Percentiles rank a stretch among this genome's conserved stretches.
These are phyloP conservation scores for Brienomyrus brachyistius DNA, from an alignment of 2,113 vertebrate genomes.

Conservation along the genomic window DNA sequence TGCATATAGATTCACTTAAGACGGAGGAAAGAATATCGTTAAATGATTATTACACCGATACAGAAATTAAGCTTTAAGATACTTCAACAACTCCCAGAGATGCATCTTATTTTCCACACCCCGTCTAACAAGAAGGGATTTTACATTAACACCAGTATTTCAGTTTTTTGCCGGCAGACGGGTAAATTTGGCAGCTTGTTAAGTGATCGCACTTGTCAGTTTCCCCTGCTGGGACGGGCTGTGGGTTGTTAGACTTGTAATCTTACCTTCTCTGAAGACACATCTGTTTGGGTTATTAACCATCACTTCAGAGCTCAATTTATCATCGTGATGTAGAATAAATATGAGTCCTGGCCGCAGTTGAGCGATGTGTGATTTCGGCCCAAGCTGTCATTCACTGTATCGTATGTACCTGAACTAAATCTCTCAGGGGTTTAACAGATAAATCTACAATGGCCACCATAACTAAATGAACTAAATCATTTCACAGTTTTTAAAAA, in stretches of 20 bases:
- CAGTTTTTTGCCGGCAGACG: slow-evolving; percentile 44
- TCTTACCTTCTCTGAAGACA: slow-evolving; percentile 1
- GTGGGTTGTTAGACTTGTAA: slow-evolving; percentile 45
- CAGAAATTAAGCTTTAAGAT: background rate
- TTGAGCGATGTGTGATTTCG: background rate
- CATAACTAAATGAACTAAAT: background rate
- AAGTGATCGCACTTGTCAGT: slow-evolving; percentile 52
- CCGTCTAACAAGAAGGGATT: slow-evolving; percentile 36
- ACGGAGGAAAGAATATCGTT: background rate
- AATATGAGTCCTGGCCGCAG: background rate
- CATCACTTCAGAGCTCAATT: background rate
- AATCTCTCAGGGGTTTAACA: background rate
- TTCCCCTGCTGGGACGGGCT: slow-evolving; percentile 48
- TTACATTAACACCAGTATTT: slow-evolving; percentile 57
- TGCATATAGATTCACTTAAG: background rate
- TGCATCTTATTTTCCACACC: background rate
- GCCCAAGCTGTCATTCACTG: background rate
- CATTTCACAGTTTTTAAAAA: background rate
- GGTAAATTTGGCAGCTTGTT: slow-evolving; percentile 49
- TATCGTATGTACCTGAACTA: background rate
- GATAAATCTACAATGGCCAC: background rate
- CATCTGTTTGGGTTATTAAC: slow-evolving; percentile 20
- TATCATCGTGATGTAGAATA: slow-evolving; percentile 2
- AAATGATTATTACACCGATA: background rate
- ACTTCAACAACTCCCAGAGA: background rate